Evolutionary conservation across 1,140 invertebrate genomes (phyloP), one percentile per base, ranked within the genome.

Genomic region (Xylocopa sonorina): DNA sequence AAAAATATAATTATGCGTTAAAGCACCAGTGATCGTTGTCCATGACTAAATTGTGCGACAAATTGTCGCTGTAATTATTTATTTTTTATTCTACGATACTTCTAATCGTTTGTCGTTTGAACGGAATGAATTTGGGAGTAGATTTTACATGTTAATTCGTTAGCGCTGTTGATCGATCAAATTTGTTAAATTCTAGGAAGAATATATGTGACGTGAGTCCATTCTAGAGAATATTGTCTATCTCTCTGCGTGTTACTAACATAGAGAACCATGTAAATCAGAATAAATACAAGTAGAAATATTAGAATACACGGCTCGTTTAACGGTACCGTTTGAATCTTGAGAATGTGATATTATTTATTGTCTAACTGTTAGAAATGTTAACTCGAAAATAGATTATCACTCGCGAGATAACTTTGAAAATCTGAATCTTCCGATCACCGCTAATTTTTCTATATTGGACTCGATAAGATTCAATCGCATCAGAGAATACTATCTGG

Each of bases 341-440:
- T 57, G 14, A 81, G 51, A 72, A 76, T 80, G 60, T 80, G 72
- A 84, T 80, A 81, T 64, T 75, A 83, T 80, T 84, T 62, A 57
- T 81, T 84, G 62, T 55, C 24, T 62, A 27, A 72, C 48, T 38
- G 29, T 73, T n/a, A 63, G 6, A 60, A 48, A 1, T 60, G 53
- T 63, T 63, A 51, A 38, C 41, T 41, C n/a, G 4, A 21, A 51
- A 43, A 32, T 43, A 73, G 16, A 53, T 29, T 6, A 9, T 5
- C 9, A 14, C 43, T 80, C n/a, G n/a, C n/a, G n/a, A n/a, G n/a
- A n/a, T n/a, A n/a, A n/a, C n/a, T n/a, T n/a, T n/a, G n/a, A n/a
- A n/a, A n/a, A n/a, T n/a, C n/a, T n/a, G n/a, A n/a, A n/a, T n/a
- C n/a, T n/a, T n/a, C n/a, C n/a, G n/a, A n/a, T n/a, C n/a, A n/a